Evolutionary conservation across 2,113 vertebrate genomes (phyloP), one percentile per base, ranked within the genome.

Genomic region (Ascaphus truei): DNA sequence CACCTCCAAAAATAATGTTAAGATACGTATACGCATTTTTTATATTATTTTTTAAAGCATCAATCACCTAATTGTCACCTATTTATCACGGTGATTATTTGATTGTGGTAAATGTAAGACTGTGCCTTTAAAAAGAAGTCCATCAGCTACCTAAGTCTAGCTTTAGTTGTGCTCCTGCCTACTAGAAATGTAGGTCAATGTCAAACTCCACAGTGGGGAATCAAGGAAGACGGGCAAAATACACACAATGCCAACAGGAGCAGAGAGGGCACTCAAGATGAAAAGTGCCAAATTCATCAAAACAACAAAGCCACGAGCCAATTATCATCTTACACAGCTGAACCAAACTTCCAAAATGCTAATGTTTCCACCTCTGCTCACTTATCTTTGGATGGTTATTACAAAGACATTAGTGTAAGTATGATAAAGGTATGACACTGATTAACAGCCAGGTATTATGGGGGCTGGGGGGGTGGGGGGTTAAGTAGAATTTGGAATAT

Each of bases 251-350:
- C 29, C 39, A 26, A 15, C 5, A 41, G 34, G 20, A 20, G 5
- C 3, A 4, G 1, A 60, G 56, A 60, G 47, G 3, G 47, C 45
- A 39, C 45, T 30, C 12, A 15, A 30, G 10, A 27, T 4, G 20
- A 47, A 50, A 43, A 30, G 16, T 56, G 30, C 51, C 51, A 23
- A 23, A 52, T 52, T 33, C 47, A 52, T 64, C 31, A 66, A 65
- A 55, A 13, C 22, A 41, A 66, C 10, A 65, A 18, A 64, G 13
- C 36, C 51, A 43, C 63, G 41, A 65, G 22, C 50, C 39, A 39
- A 53, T 64, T n/a, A 64, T 64, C 33, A 29, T 20, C 15, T 29
- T 53, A 27, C 31, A 33, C 27, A 13, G 27, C 29, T 63, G 30
- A 50, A 43, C 37, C 3, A 15, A 61, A 53, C 16, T 66, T 26